Base-by-base conservation (phyloP, 2,797 vertebrate species). In the Vipera latastei region DNA sequence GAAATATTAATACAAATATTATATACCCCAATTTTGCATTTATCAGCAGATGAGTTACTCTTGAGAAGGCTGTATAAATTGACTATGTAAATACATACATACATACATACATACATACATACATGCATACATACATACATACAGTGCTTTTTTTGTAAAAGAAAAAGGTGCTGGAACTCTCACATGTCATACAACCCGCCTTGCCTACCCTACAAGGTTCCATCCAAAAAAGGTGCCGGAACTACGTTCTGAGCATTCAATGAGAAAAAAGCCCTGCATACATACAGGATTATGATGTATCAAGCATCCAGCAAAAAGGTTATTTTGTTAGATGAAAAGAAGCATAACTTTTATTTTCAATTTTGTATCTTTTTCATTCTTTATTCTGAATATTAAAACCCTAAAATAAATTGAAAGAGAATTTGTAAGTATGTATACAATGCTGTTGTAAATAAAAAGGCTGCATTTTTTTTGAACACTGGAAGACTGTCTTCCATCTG, bases 91-190 rank as follows among this genome's bases (percentile, higher is more conserved):
- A 32, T 32, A 69, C 5, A 69, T 32, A 69, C 0, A 65, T n/a
- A n/a, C 1, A 28, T 57, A 60, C 20, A 60, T 6, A 60, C 2
- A 28, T 16, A 69, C 13, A 69, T 14, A 69, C 4, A 69, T 32
- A 32, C 5, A 6, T 2, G 7, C 6, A 18, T 16, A 7, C 0
- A 38, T 18, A 3, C n/a, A 38, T 6, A 3, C 12, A 69, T 3
- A 0, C n/a, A n/a, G n/a, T n/a, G n/a, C n/a, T n/a, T n/a, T n/a
- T n/a, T n/a, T n/a, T n/a, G n/a, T n/a, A n/a, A n/a, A n/a, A n/a
- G n/a, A n/a, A n/a, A n/a, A n/a, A n/a, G n/a, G n/a, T n/a, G n/a
- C n/a, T n/a, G n/a, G n/a, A n/a, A n/a, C n/a, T n/a, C n/a, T n/a
- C n/a, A n/a, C n/a, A n/a, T n/a, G n/a, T n/a, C n/a, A n/a, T n/a